phyloP scores from a whole-genome alignment of 2,888 invertebrate genomes.

The Temnothorax ravouxi region DNA sequence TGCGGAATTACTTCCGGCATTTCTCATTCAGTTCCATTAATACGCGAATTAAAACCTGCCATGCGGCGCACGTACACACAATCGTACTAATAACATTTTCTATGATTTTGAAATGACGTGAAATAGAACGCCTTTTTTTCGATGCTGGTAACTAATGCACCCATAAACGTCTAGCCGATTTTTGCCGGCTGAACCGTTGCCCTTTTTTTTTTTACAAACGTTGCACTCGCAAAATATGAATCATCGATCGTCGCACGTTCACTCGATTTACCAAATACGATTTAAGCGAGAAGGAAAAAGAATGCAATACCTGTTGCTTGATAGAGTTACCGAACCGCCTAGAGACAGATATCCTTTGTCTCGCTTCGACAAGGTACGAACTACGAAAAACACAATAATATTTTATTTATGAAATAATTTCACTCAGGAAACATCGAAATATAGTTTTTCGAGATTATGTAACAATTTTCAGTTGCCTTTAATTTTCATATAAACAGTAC shows the following conservation, averaged over 20 bases:
- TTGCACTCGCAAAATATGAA: constrained; percentile 57
- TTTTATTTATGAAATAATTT: not conserved
- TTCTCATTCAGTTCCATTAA: constrained; percentile 50
- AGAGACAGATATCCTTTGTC: constrained; percentile 42
- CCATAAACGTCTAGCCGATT: constrained; percentile 1
- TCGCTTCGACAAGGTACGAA: not conserved
- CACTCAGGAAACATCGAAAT: not conserved
- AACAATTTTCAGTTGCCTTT: not conserved
- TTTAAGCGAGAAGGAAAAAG: constrained; percentile 57
- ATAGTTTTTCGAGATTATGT: not conserved
- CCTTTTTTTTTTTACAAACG: constrained; percentile 14
- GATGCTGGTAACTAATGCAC: not conserved
- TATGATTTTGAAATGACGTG: not conserved
- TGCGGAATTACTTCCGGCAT: constrained; percentile 49
- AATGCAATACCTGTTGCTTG: constrained; percentile 71
- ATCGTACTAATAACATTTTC: constrained; percentile 15
- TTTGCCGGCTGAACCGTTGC: not conserved
- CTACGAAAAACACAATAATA: too few species aligned
- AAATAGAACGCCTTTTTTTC: not conserved
- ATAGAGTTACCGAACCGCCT: constrained; percentile 61
- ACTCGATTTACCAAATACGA: constrained; percentile 51
- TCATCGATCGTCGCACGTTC: constrained; percentile 64
- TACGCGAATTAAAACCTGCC: constrained; percentile 29
- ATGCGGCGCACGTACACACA: not conserved
- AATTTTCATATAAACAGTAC: not conserved